Conservation (phyloP, 2,888 invertebrate genomes). For the Coenonympha glycerion region DNA sequence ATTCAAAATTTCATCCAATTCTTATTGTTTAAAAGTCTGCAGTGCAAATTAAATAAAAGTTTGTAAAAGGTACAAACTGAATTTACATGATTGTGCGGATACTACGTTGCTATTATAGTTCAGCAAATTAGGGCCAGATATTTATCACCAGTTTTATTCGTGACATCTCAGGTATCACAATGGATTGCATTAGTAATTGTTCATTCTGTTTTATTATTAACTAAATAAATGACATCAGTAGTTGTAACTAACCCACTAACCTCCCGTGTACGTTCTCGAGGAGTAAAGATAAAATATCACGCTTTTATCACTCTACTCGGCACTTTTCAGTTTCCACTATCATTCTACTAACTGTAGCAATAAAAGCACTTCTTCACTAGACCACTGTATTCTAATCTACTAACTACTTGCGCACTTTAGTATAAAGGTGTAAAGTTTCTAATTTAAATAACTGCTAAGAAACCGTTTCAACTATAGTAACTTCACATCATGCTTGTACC, state of each 20-base stretch:
- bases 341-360: background rate
- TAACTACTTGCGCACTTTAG: no score
- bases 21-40: no score
- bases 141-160: background rate
- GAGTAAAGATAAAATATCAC: constrained; percentile 50
- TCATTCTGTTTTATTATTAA: background rate
- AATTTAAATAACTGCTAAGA: no score
- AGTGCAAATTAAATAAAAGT: no score
- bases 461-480: no score
- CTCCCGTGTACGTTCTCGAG: constrained; percentile 57
- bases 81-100: no score
- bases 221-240: constrained; percentile 2
- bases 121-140: no score
- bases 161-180: constrained; percentile 2
- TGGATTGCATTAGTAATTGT: background rate
- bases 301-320: constrained; percentile 18
- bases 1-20: no score
- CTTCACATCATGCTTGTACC: no score
- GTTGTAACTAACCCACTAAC: constrained; percentile 53
- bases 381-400: background rate
- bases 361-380: background rate
- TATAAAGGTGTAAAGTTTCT: no score
- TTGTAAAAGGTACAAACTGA: no score
- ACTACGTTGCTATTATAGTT: no score
- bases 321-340: constrained; percentile 3